These are phyloP conservation scores for Oryctolagus cuniculus DNA, from an alignment of 2,113 vertebrate genomes.

Conservation along the genomic window DNA sequence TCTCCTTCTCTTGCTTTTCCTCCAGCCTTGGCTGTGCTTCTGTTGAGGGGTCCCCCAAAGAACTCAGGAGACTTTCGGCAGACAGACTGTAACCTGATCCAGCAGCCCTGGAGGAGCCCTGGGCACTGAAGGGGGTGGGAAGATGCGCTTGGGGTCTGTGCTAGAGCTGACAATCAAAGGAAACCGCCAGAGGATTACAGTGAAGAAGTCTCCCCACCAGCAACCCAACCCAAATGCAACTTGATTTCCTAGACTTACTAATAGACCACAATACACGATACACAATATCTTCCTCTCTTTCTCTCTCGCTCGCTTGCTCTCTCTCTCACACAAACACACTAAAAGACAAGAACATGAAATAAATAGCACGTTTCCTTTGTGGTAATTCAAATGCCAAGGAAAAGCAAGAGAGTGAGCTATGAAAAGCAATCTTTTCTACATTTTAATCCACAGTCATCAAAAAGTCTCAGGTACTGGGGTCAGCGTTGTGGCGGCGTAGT, in stretches of 20 bases:
- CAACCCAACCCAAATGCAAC: slow-evolving; percentile 44
- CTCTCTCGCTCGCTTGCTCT: background rate
- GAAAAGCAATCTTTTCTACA: background rate
- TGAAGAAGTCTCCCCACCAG: slow-evolving; percentile 37
- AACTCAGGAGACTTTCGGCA: background rate
- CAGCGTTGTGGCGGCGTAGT: too few species aligned
- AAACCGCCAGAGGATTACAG: slow-evolving; percentile 50
- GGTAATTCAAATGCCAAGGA: background rate
- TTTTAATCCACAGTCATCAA: background rate
- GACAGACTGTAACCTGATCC: slow-evolving; percentile 54
- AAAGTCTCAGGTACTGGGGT: background rate
- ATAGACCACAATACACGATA: slow-evolving; percentile 49
- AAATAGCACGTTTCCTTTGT: background rate
- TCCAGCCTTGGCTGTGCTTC: background rate
- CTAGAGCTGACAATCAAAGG: slow-evolving; percentile 25
- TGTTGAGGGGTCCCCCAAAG: background rate
- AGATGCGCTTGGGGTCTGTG: background rate
- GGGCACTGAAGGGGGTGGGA: background rate
- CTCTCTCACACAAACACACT: background rate
- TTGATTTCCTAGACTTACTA: slow-evolving; percentile 56
- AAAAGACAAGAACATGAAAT: background rate
- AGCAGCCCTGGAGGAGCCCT: background rate
- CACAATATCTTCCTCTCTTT: background rate
- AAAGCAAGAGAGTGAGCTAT: background rate
- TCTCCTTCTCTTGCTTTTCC: too few species aligned